These are phyloP conservation scores for Pachypanchax playfairii DNA, from an alignment of 2,113 vertebrate genomes.

Conservation along the genomic window DNA sequence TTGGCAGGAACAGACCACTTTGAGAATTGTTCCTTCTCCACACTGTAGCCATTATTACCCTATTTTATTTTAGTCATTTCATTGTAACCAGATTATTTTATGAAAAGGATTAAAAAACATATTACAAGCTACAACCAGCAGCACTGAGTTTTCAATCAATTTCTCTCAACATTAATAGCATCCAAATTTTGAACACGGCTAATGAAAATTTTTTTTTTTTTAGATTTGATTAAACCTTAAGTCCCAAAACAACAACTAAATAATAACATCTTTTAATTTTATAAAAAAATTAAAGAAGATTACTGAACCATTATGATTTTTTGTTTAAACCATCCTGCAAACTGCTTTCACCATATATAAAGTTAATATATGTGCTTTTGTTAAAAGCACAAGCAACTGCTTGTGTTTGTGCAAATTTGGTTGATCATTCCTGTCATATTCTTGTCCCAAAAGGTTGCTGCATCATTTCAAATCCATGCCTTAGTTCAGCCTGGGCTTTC, in stretches of 20 bases:
- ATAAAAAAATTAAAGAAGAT: neutral
- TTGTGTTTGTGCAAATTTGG: neutral
- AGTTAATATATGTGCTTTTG: neutral
- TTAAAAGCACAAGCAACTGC: neutral
- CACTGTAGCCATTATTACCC: neutral
- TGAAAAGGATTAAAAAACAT: too few species aligned
- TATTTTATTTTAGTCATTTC: neutral
- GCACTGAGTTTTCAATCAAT: neutral
- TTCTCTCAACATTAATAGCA: neutral
- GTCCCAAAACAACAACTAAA: too few species aligned
- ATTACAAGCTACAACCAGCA: neutral
- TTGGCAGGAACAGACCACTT: too few species aligned
- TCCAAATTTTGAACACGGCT: neutral
- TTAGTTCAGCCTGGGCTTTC: slow-evolving; percentile 41
- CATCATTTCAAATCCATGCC: slow-evolving; percentile 36
- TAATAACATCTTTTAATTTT: too few species aligned
- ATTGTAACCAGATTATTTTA: too few species aligned
- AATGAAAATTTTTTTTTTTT: neutral
- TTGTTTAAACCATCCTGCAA: too few species aligned
- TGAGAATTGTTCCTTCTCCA: too few species aligned
- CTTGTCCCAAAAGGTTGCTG: too few species aligned
- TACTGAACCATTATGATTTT: too few species aligned
- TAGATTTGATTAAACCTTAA: neutral
- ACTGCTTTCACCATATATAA: too few species aligned
- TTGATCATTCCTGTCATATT: slow-evolving; percentile 5